Conservation (phyloP, 2,888 invertebrate species). For the Torymus tubicola region DNA sequence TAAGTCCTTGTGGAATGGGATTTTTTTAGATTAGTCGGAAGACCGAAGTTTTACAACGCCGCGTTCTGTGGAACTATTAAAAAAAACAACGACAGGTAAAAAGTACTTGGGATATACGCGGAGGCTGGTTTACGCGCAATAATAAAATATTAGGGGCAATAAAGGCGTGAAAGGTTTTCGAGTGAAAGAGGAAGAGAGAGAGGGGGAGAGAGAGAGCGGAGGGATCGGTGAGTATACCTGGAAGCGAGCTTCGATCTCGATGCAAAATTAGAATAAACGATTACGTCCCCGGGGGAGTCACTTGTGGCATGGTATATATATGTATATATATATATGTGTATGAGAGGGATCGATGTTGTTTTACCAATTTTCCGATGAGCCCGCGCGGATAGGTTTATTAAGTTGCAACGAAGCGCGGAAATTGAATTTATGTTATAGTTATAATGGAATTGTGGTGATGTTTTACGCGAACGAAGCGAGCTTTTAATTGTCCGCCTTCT, state of each 20-base stretch:
- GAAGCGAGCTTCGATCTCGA: slow-evolving; percentile 2
- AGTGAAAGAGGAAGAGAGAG: neutral
- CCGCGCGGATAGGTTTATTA: too few species aligned
- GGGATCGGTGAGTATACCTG: too few species aligned
- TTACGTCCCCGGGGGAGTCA: neutral
- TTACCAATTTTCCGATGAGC: too few species aligned
- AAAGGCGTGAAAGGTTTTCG: slow-evolving; percentile 53
- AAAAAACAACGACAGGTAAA: slow-evolving; percentile 30
- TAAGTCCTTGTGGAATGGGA: slow-evolving; percentile 1
- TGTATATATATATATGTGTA: too few species aligned
- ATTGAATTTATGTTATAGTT: too few species aligned
- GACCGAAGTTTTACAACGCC: slow-evolving; percentile 40
- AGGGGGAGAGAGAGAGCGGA: too few species aligned
- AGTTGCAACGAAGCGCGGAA: too few species aligned
- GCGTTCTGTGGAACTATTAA: slow-evolving; percentile 49
- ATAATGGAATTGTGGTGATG: too few species aligned
- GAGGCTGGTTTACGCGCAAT: slow-evolving; percentile 40
- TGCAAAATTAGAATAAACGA: slow-evolving; percentile 37
- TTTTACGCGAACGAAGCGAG: too few species aligned
- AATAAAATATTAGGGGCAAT: slow-evolving; percentile 57
- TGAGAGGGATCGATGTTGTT: too few species aligned
- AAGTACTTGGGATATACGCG: neutral
- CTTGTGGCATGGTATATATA: too few species aligned
- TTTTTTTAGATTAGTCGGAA: slow-evolving; percentile 38
- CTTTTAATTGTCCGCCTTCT: too few species aligned